Evolutionary conservation across 2,888 invertebrate species (phyloP).

Genomic region (Ceraclea dissimilis): DNA sequence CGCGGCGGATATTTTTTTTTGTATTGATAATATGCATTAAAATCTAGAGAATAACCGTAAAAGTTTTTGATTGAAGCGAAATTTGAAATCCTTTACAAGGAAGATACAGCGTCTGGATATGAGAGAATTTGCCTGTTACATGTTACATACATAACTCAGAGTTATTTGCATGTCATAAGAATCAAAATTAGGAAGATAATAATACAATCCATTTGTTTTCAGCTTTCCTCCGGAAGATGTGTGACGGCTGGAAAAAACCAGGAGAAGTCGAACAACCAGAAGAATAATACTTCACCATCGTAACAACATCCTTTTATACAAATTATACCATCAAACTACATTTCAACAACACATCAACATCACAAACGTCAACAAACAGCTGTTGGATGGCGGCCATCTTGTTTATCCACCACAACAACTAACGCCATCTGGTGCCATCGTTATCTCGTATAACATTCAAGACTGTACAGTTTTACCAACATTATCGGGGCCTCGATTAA

Average conservation of each 20-base stretch:
- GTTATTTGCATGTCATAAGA: too few relatives aligned
- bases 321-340: slow-evolving; percentile 5
- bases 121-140: too few relatives aligned
- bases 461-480: slow-evolving; percentile 12
- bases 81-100: too few relatives aligned
- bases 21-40: too few relatives aligned
- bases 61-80: too few relatives aligned
- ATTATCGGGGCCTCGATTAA: slow-evolving; percentile 18
- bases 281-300: slow-evolving; percentile 9
- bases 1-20: too few relatives aligned
- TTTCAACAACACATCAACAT: slow-evolving; percentile 2
- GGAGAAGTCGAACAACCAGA: slow-evolving; percentile 27
- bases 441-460: too few relatives aligned
- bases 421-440: slow-evolving; percentile 14
- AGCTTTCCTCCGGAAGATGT: slow-evolving; percentile 87
- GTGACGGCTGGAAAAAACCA: slow-evolving; percentile 51
- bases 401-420: slow-evolving; percentile 14
- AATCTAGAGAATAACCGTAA: too few relatives aligned
- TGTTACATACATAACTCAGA: too few relatives aligned
- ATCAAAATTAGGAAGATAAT: too few relatives aligned
- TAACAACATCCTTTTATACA: background rate
- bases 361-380: slow-evolving; percentile 15
- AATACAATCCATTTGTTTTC: slow-evolving; percentile 24
- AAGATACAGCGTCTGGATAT: too few relatives aligned
- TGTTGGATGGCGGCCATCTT: slow-evolving; percentile 18